These are phyloP conservation scores for Callionymus lyra DNA, from an alignment of 2,113 vertebrate species.

Conservation along the genomic window DNA sequence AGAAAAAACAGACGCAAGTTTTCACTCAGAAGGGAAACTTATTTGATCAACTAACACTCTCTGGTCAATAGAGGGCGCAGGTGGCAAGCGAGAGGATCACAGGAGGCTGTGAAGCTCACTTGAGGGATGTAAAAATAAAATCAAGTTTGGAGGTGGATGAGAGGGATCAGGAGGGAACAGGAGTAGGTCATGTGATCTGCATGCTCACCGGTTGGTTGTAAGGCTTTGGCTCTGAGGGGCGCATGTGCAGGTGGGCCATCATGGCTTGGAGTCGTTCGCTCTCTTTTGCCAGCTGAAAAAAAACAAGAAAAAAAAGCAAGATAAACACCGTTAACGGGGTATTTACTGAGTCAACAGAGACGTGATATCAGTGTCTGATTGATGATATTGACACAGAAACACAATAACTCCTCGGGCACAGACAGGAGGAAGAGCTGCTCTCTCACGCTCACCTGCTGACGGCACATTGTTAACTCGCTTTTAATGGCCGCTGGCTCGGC, in stretches of 20 bases:
- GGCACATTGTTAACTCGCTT: constrained; percentile 44
- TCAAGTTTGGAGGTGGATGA: constrained; percentile 10
- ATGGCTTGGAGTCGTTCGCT: constrained; percentile 96
- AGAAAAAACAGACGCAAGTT: not conserved
- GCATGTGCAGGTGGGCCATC: constrained; percentile 99
- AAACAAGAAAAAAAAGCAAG: constrained; percentile 12
- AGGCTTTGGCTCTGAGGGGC: constrained; percentile 96
- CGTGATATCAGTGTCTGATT: too few species aligned
- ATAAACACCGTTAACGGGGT: not conserved
- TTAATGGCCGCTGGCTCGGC: constrained; percentile 35
- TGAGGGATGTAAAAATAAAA: too few species aligned
- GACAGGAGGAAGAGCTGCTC: constrained; percentile 27
- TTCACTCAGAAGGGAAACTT: too few species aligned
- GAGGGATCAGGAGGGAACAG: constrained; percentile 1
- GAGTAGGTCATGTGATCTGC: not conserved
- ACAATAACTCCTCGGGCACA: constrained; percentile 28
- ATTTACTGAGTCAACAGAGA: too few species aligned
- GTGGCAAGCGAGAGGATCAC: constrained; percentile 26
- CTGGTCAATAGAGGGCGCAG: constrained; percentile 60
- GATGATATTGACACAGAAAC: constrained; percentile 34
- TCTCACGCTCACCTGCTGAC: constrained; percentile 42
- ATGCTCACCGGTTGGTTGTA: constrained; percentile 88
- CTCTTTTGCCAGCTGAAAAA: constrained; percentile 87
- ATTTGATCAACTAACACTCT: constrained; percentile 18
- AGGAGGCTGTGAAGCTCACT: constrained; percentile 3